Conservation (phyloP, 2,888 invertebrate species). For the Acronicta psi region DNA sequence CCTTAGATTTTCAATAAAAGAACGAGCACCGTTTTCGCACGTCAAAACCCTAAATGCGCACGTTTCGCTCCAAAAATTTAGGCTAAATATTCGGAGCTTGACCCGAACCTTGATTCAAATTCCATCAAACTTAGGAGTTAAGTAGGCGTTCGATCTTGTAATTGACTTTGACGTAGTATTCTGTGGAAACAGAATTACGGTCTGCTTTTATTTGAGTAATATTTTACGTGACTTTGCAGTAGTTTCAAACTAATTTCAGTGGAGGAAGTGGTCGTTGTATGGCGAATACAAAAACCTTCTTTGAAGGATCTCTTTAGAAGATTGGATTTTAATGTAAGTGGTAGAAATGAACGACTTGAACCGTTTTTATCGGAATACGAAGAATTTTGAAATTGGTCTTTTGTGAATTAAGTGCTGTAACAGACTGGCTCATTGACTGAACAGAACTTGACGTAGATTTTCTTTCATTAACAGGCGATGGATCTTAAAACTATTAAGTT, state of each 20-base stretch:
- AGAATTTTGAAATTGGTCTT: constrained; percentile 1
- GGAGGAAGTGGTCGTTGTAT: constrained; percentile 44
- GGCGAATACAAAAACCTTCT: constrained; percentile 54
- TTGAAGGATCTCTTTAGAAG: constrained; percentile 33
- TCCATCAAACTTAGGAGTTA: constrained; percentile 47
- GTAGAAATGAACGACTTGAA: constrained; percentile 12
- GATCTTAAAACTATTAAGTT: too few relatives aligned
- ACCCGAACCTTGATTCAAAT: constrained; percentile 49
- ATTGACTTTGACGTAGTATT: constrained; percentile 49
- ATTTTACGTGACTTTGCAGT: constrained; percentile 70
- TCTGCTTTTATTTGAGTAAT: constrained; percentile 63
- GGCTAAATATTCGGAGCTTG: constrained; percentile 34
- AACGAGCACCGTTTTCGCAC: constrained; percentile 9
- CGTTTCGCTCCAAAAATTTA: constrained; percentile 31
- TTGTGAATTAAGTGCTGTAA: constrained; percentile 5
- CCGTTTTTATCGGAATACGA: constrained; percentile 17
- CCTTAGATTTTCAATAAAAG: constrained; percentile 21
- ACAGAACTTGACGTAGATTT: neutral
- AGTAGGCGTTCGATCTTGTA: constrained; percentile 45
- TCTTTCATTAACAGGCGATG: neutral
- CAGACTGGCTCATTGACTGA: constrained; percentile 15
- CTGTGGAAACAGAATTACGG: constrained; percentile 32
- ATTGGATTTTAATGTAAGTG: constrained; percentile 42
- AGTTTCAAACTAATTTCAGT: constrained; percentile 63
- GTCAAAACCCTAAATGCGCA: constrained; percentile 42